phyloP scores from a whole-genome alignment of 2,797 vertebrate species.

The Phalloptychus januarius region DNA sequence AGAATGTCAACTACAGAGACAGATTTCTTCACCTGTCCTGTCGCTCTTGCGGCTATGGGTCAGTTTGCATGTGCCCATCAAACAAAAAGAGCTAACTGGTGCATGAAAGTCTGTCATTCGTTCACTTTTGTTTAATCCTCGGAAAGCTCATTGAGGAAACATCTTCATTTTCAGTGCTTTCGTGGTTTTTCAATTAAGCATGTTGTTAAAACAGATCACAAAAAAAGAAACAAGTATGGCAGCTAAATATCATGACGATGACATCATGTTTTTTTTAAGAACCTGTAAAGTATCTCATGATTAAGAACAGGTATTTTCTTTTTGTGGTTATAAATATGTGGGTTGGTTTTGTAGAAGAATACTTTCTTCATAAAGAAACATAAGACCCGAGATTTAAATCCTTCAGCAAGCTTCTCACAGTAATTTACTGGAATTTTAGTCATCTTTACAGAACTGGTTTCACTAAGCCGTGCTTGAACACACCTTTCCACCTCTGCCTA shows the following conservation, averaged over 20 bases:
- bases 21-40: conserved; percentile 73
- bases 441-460: not conserved
- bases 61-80: conserved; percentile 13
- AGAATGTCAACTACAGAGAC: conserved; percentile 58
- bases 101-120: conserved; percentile 16
- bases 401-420: not conserved
- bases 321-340: not conserved
- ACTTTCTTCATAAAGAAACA: not conserved
- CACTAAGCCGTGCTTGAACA: not conserved
- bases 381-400: not conserved
- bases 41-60: conserved; percentile 34
- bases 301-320: not conserved
- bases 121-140: not conserved
- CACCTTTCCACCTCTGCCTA: not conserved
- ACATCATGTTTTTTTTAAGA: not conserved
- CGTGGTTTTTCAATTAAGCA: not conserved
- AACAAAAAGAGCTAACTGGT: conserved; percentile 23
- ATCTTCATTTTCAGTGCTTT: not conserved
- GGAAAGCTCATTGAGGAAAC: not conserved
- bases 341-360: not conserved
- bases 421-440: not conserved
- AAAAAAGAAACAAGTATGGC: not conserved
- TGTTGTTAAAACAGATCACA: not conserved
- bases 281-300: not conserved
- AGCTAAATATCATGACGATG: not conserved